Evolutionary conservation across 2,797 vertebrate species (phyloP).

Genomic region (Hirundo rustica): DNA sequence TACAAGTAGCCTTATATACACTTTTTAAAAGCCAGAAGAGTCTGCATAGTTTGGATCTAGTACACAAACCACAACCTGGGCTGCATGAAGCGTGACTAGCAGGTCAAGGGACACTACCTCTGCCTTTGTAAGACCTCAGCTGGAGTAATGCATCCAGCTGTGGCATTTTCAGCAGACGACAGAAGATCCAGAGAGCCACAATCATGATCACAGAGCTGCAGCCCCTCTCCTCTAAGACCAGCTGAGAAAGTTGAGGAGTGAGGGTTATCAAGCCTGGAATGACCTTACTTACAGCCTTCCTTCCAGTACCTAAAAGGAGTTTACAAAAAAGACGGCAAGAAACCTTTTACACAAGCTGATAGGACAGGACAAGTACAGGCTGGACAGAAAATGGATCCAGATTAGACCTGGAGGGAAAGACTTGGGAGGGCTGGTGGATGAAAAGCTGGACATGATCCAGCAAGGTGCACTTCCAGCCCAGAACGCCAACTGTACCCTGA

Average conservation of each 20-base stretch:
- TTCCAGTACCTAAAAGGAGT: background rate
- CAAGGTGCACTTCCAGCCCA: background rate
- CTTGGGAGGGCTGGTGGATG: background rate
- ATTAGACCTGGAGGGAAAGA: background rate
- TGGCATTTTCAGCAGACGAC: background rate
- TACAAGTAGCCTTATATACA: fast-evolving
- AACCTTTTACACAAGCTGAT: background rate
- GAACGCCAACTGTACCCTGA: background rate
- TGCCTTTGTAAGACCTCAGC: background rate
- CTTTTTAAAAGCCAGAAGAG: background rate
- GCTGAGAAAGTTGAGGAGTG: background rate
- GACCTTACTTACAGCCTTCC: background rate
- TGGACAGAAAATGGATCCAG: background rate
- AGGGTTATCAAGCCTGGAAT: background rate
- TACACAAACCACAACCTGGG: background rate
- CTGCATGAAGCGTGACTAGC: background rate
- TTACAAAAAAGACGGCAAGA: background rate
- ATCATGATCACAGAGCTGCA: background rate
- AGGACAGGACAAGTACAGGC: background rate
- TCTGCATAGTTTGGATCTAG: background rate
- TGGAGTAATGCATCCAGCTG: background rate
- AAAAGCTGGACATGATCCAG: background rate
- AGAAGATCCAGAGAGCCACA: background rate
- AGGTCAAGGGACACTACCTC: background rate
- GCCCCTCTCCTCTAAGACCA: background rate